Evolutionary conservation across 2,797 vertebrate genomes (phyloP).

Genomic region (Falco cherrug): DNA sequence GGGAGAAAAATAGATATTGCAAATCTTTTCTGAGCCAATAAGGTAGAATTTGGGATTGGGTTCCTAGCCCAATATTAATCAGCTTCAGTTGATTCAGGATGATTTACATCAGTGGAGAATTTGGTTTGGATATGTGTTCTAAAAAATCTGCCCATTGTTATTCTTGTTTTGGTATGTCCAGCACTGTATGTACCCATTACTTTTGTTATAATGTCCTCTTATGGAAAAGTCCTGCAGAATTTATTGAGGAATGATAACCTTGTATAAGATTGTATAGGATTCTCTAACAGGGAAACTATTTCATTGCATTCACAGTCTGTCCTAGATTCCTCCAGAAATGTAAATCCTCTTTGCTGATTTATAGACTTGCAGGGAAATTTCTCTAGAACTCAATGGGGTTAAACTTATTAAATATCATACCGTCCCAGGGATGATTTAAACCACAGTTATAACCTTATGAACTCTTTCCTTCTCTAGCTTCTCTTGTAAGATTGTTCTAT

Average conservation of each 20-base stretch:
- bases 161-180: neutral
- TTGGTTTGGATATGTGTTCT: neutral
- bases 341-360: neutral
- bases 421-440: neutral
- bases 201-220: neutral
- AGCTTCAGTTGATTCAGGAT: neutral
- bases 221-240: neutral
- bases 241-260: neutral
- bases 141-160: neutral
- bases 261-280: neutral
- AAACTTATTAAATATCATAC: neutral
- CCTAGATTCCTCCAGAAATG: neutral
- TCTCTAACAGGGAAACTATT: neutral
- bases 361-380: neutral
- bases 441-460: neutral
- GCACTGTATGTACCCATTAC: neutral
- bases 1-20: neutral
- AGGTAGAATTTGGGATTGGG: neutral
- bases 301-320: neutral
- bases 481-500: neutral
- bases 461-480: neutral
- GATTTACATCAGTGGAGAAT: neutral
- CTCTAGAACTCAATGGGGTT: neutral
- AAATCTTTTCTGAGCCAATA: neutral
- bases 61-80: neutral